Evolutionary conservation across 1,140 invertebrate species (phyloP).

Genomic region (Epicauta chinensis): DNA sequence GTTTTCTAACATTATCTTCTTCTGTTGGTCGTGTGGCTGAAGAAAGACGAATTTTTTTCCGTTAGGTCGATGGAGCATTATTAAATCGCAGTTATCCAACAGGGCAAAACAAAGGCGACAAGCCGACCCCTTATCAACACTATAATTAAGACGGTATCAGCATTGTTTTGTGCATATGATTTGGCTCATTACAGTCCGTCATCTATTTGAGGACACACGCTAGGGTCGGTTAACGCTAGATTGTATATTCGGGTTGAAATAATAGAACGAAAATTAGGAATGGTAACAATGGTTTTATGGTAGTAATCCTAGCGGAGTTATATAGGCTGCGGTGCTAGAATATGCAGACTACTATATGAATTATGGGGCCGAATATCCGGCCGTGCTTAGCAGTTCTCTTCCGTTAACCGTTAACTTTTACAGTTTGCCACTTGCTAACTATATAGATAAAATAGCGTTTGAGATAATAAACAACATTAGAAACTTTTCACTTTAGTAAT

Average conservation of each 20-base stretch:
- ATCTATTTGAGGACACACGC: conserved; percentile 1
- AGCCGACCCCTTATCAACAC: conserved; percentile 5
- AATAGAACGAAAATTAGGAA: no score
- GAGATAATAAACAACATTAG: not conserved
- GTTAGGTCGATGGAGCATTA: not conserved
- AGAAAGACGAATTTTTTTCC: no score
- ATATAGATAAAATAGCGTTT: conserved; percentile 14
- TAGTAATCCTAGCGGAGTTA: conserved; percentile 1
- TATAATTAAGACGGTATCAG: conserved; percentile 15
- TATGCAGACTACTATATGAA: conserved; percentile 8
- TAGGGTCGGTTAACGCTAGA: no score
- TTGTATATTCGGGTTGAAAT: no score
- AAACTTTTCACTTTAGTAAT: no score
- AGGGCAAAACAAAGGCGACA: conserved; percentile 8
- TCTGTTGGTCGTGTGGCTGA: no score
- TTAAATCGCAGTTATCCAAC: conserved; percentile 3
- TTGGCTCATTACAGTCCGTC: conserved; percentile 14
- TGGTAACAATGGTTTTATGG: conserved; percentile 4
- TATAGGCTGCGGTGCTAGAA: not conserved
- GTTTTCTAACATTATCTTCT: no score
- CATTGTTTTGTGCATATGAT: conserved; percentile 14
- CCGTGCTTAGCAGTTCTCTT: conserved; percentile 14
- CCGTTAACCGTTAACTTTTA: conserved; percentile 13
- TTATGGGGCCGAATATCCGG: conserved; percentile 17
- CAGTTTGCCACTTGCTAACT: conserved; percentile 14